Base-by-base conservation (phyloP, 1,140 invertebrate species). In the Pseudomyrmex gracilis region DNA sequence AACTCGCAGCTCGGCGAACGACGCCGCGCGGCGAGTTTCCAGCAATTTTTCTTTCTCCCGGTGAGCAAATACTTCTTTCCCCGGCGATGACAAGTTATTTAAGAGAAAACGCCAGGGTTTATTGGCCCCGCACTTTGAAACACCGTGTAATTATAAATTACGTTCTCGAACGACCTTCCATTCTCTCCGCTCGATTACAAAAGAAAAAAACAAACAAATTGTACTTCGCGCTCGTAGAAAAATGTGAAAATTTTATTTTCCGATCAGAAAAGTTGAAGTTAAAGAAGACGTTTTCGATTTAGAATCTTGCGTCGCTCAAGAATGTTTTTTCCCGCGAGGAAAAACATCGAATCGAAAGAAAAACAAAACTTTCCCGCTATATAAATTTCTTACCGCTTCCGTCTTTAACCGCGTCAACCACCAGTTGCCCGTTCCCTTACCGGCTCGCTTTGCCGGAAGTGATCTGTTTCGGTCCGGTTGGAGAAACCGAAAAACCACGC, bases 401-500 rank as follows among this genome's bases (percentile, higher is more conserved):
- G 55, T 64, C 55, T 86, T 77, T 13, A 10, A 71, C n/a, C 77
- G 5, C 34, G 82, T 86, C 85, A 58, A 71, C 85, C 85, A 87
- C 85, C 84, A 86, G 85, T 87, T 87, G 85, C 84, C 70, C 13
- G 51, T 43, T 73, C 34, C 43, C 57, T 47, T 47, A 12, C 5
- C 49, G 67, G 49, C n/a, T 63, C 61, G 9, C 8, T 70, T 15
- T 12, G n/a, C 24, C 67, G 13, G 20, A 45, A 85, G 51, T 47
- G 51, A 76, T 86, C 60, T 68, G 12, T 85, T 86, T 58, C 43
- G 49, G 45, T 9, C 43, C 22, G 22, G 34, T 24, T 34, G 34
- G 57, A 82, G 9, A 67, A 64, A 66, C 47, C 49, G 55, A 63
- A 82, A 85, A 57, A 47, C 68, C 47, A 61, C 22, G 20, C 51